Base-by-base conservation (phyloP, 2,113 vertebrate species). In the Erinaceus europaeus region DNA sequence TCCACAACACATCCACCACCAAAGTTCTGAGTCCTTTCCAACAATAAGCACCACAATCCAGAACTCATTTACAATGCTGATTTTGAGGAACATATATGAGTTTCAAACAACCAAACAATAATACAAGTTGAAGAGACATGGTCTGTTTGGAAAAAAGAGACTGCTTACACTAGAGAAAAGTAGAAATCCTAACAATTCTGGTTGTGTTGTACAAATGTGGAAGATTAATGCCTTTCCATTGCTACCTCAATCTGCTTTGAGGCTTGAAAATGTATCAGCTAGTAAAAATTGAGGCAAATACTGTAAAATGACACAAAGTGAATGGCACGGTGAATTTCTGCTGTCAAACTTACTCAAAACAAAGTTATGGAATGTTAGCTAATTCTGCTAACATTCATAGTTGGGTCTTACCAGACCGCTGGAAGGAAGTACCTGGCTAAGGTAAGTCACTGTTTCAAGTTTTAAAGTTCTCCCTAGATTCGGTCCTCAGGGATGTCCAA, bases 81-180 rank as follows among this genome's bases (percentile, higher is more conserved):
- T 61, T 57, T 75, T 79, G 65, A 83, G n/a, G 34, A 21, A 87
- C 48, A 89, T 27, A 53, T 27, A 76, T 40, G 32, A 84, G 27
- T 68, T 78, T 64, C 46, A 81, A 68, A 27, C 32, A 78, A 71
- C 40, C n/a, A 48, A 57, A 84, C 76, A 34, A 61, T 34, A 62
- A 79, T 57, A 52, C 74, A 52, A 88, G 25, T 53, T 62, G 29
- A 62, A 44, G 34, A 57, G 50, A 67, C 44, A 53, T 0, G 13
- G 27, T 53, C 44, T 84, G 36, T 32, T 85, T 85, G 29, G 61
- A 90, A 94, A 76, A 72, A 29, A 44, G 69, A 74, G 40, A 27
- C 32, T 25, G 38, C n/a, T 78, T 50, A 32, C 32, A 32, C 57
- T 52, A 59, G 40, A 80, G n/a, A n/a, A n/a, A n/a, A n/a, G n/a